Evolutionary conservation across 2,113 vertebrate species (phyloP).

Genomic region (Python bivittatus): DNA sequence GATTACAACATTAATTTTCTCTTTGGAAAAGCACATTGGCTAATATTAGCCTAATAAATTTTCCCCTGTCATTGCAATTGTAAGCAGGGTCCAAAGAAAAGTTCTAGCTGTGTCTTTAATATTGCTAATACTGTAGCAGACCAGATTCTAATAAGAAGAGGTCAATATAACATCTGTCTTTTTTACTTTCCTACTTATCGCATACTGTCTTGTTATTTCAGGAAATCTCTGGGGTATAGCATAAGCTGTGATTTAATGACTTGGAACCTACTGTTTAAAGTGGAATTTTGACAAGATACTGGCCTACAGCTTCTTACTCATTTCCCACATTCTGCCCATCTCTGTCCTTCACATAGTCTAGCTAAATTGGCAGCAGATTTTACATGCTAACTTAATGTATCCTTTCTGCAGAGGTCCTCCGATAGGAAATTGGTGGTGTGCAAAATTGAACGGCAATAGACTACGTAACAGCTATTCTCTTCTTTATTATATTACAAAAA

Average conservation of each 20-base stretch:
- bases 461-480: background rate
- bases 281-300: slow-evolving; percentile 47
- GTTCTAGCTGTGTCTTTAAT: slow-evolving; percentile 18
- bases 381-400: background rate
- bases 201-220: slow-evolving; percentile 27
- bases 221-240: slow-evolving; percentile 36
- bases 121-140: background rate
- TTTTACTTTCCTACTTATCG: slow-evolving; percentile 32
- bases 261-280: slow-evolving; percentile 53
- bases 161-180: slow-evolving; percentile 41
- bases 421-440: slow-evolving; percentile 6
- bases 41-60: slow-evolving; percentile 6
- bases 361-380: slow-evolving; percentile 18
- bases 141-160: slow-evolving; percentile 25
- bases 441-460: slow-evolving; percentile 8
- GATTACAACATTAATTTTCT: slow-evolving; percentile 19
- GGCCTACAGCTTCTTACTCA: slow-evolving; percentile 15
- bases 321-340: background rate
- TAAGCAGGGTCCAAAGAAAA: background rate
- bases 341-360: slow-evolving; percentile 17
- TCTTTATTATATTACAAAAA: slow-evolving; percentile 5
- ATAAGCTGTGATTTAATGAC: slow-evolving; percentile 47
- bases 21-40: background rate
- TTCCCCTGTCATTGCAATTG: slow-evolving; percentile 27
- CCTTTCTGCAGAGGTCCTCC: slow-evolving; percentile 3